Evolutionary conservation across 2,797 vertebrate species (phyloP).

Genomic region (Eulemur mongoz): DNA sequence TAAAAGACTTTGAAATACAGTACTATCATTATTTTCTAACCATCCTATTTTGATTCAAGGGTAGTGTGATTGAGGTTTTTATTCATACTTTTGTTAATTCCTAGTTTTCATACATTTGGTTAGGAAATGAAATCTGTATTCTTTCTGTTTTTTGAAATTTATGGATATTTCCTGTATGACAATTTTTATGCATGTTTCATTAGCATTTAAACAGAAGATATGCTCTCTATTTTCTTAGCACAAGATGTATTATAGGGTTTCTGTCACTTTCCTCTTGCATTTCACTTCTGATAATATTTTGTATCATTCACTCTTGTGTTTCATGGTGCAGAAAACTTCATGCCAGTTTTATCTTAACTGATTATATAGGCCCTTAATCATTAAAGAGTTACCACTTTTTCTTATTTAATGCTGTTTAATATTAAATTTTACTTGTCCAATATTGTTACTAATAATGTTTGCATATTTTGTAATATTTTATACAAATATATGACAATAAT

Average conservation of each 20-base stretch:
- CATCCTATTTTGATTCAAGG: not conserved
- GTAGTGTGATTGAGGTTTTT: not conserved
- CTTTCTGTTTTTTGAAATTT: not conserved
- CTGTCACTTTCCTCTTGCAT: not conserved
- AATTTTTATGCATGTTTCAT: not conserved
- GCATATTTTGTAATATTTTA: not conserved
- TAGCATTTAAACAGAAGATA: not conserved
- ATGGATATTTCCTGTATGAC: not conserved
- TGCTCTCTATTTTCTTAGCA: not conserved
- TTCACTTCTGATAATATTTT: not conserved
- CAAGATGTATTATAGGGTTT: not conserved
- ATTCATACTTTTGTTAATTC: not conserved
- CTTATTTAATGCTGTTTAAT: not conserved
- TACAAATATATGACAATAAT: not conserved
- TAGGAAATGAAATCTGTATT: not conserved
- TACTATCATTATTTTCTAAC: not conserved
- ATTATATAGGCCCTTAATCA: not conserved
- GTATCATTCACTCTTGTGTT: not conserved
- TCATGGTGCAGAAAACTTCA: not conserved
- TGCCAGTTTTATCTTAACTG: not conserved
- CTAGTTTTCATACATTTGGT: constrained; percentile 17
- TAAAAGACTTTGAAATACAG: not conserved
- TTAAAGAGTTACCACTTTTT: not conserved
- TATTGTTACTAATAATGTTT: not conserved
- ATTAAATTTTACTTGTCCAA: not conserved